Percentiles rank a stretch among this genome's conserved stretches.
These are phyloP conservation scores for Myodes glareolus DNA, from an alignment of 2,113 vertebrate species.

Conservation along the genomic window DNA sequence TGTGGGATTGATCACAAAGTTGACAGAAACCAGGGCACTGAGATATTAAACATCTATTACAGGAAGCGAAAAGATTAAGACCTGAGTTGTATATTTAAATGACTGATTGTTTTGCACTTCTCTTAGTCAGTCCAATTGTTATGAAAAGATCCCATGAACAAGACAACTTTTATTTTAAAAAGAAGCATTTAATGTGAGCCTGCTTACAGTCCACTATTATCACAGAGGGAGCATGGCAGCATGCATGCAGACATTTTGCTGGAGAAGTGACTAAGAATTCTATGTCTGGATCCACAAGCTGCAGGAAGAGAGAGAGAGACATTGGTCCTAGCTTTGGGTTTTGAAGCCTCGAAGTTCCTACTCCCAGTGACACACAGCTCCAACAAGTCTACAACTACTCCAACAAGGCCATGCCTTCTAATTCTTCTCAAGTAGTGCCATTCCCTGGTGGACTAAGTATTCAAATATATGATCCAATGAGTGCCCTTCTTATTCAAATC, in stretches of 20 bases:
- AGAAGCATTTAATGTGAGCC: neutral
- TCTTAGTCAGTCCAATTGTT: neutral
- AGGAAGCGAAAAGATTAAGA: neutral
- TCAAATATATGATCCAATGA: neutral
- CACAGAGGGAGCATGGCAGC: neutral
- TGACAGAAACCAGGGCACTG: neutral
- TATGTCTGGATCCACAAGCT: neutral
- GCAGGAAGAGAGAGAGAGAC: neutral
- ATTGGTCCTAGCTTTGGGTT: neutral
- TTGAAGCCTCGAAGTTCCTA: neutral
- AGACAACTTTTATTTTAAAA: neutral
- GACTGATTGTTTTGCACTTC: neutral
- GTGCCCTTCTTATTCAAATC: neutral
- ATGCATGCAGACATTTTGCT: neutral
- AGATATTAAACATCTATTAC: neutral
- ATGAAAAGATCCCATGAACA: neutral
- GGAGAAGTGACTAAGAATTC: neutral
- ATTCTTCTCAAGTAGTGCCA: neutral
- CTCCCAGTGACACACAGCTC: neutral
- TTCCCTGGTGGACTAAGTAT: neutral
- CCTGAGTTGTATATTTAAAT: neutral
- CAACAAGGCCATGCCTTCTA: neutral
- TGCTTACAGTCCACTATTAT: neutral
- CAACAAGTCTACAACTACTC: neutral
- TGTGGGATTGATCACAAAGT: neutral